Evolutionary conservation across 2,113 vertebrate genomes (phyloP).

Genomic region (Malaclemys terrapin): DNA sequence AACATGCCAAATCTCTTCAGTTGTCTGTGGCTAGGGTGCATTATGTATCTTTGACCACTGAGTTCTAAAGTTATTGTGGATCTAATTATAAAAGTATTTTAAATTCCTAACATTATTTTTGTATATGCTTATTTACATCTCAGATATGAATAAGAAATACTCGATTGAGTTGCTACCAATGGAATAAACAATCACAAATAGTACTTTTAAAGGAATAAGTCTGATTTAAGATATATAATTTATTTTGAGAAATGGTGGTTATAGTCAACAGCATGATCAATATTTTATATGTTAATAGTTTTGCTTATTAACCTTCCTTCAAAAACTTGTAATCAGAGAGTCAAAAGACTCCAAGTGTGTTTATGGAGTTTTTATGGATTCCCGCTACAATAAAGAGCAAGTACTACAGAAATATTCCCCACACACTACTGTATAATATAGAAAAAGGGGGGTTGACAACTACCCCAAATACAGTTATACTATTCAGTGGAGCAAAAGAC

Average conservation of each 20-base stretch:
- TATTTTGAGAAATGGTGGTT: neutral
- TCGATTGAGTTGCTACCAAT: accelerated
- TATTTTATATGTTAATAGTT: neutral
- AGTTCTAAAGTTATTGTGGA: neutral
- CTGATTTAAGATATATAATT: neutral
- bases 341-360: neutral
- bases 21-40: accelerated
- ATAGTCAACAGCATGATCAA: accelerated
- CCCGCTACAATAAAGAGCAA: accelerated
- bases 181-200: neutral
- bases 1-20: accelerated
- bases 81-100: neutral
- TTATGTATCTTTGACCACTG: neutral
- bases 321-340: neutral
- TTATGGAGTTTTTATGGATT: accelerated
- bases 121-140: accelerated
- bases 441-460: accelerated
- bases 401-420: neutral
- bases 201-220: neutral
- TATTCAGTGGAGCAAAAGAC: accelerated
- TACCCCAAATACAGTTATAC: accelerated
- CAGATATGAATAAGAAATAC: accelerated
- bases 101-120: neutral
- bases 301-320: neutral
- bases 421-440: accelerated